phyloP scores from a whole-genome alignment of 2,113 vertebrate species.

The Nothoprocta perdicaria region DNA sequence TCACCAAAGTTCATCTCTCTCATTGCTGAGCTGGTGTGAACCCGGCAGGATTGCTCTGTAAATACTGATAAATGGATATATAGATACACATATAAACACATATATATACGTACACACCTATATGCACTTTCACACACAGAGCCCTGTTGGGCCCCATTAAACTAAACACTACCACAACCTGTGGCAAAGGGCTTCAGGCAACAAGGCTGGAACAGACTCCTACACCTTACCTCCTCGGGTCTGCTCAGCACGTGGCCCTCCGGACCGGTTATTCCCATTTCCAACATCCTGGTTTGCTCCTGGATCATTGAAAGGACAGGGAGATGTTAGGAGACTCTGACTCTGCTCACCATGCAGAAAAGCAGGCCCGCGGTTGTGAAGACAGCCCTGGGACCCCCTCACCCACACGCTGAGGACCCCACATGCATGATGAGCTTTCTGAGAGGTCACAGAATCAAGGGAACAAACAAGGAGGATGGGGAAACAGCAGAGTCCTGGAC shows the following conservation, averaged over 20 bases:
- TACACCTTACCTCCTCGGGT: conserved; percentile 89
- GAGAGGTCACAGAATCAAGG: neutral
- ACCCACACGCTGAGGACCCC: neutral
- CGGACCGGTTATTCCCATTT: conserved; percentile 94
- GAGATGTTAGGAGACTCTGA: neutral
- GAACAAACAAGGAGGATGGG: neutral
- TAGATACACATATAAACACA: neutral
- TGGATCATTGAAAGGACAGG: conserved; percentile 64
- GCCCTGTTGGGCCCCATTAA: neutral
- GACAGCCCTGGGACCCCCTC: neutral
- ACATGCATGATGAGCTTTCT: rapidly evolving
- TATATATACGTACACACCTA: too few species aligned
- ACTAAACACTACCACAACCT: neutral
- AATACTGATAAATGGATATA: rapidly evolving
- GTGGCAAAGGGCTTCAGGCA: neutral
- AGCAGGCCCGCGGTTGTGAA: neutral
- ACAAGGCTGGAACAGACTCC: neutral
- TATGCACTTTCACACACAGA: too few species aligned
- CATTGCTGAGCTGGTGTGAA: neutral
- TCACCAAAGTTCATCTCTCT: rapidly evolving
- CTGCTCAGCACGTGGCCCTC: conserved; percentile 95
- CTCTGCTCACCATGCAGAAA: neutral
- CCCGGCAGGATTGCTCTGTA: neutral
- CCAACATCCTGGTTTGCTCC: conserved; percentile 93
- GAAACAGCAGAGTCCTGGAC: neutral